Base-by-base conservation (phyloP, 2,888 invertebrate species). In the Dromius quadrimaculatus region DNA sequence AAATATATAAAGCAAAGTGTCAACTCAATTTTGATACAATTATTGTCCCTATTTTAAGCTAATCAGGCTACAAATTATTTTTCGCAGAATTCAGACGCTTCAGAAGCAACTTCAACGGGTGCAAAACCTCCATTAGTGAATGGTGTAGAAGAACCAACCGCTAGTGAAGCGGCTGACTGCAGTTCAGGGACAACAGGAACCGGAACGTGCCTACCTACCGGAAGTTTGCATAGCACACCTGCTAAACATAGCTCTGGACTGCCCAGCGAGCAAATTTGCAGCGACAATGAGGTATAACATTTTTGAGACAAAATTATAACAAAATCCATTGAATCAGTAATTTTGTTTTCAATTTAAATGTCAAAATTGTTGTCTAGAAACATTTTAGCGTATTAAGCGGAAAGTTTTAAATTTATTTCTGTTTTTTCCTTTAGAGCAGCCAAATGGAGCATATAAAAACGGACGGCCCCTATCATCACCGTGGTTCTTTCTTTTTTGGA, bases 401-500 rank as follows among this genome's bases (percentile, higher is more conserved):
- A n/a, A n/a, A n/a, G n/a, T n/a, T n/a, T n/a, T n/a, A n/a, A n/a
- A n/a, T n/a, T n/a, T n/a, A n/a, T n/a, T n/a, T n/a, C 11, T 47
- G 3, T 64, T 15, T 15, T 3, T 66, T 4, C 23, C 20, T 66
- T 13, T 47, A 71, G 68, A 72, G 47, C 57, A 64, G 65, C 28
- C 64, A 71, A 71, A 71, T 50, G 61, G 64, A 65, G 20, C 36
- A 71, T 19, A 65, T 72, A 4, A 41, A 38, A 8, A 70, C 70
- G 1, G 61, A 59, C 5, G 5, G 28, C 2, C 62, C 38, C 4
- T n/a, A 20, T 13, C 13, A 13, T 2, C n/a, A 38, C 13, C 11
- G 41, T 5, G 38, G 28, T 8, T 76, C 77, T 11, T 74, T 74
- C 19, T 75, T 76, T 50, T 71, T 82, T 11, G 79, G 82, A 76